A percentile compares a stretch with the other conserved stretches of the same genome.
These are phyloP conservation scores for Nipponia nippon DNA, from an alignment of 2,113 vertebrate genomes.

Conservation along the genomic window DNA sequence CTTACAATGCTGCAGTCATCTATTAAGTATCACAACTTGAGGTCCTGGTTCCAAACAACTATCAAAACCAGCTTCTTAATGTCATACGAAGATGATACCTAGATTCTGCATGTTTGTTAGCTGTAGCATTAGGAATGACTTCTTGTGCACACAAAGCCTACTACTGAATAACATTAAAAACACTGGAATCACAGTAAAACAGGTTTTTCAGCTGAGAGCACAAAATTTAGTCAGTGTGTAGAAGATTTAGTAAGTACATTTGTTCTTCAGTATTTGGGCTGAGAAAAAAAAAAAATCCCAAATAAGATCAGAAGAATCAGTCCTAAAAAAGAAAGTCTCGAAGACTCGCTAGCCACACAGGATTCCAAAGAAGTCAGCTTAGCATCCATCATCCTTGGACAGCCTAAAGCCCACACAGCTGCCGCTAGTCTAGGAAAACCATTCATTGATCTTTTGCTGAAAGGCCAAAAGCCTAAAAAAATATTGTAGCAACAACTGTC, in stretches of 20 bases:
- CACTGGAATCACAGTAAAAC: background rate
- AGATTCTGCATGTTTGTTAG: background rate
- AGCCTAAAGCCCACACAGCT: background rate
- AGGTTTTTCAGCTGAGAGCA: background rate
- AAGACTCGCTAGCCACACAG: background rate
- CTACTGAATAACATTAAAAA: background rate
- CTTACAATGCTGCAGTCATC: background rate
- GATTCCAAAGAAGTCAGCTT: background rate
- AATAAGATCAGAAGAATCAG: background rate
- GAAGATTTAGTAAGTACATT: background rate
- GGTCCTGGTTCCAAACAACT: background rate
- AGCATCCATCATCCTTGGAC: background rate
- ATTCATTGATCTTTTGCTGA: background rate
- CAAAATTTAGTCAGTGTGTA: background rate
- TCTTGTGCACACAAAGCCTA: background rate
- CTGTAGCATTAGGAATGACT: background rate
- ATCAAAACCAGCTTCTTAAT: background rate
- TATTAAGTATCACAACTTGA: background rate
- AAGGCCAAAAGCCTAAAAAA: background rate
- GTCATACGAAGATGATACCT: background rate
- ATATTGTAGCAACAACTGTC: background rate
- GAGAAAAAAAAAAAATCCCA: background rate
- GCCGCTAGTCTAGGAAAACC: background rate
- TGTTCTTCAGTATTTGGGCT: background rate
- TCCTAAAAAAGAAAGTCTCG: background rate